Evolutionary conservation across 92 coral and sea anemone species (phyloP).

Genomic region (Zoanthus gigantus): DNA sequence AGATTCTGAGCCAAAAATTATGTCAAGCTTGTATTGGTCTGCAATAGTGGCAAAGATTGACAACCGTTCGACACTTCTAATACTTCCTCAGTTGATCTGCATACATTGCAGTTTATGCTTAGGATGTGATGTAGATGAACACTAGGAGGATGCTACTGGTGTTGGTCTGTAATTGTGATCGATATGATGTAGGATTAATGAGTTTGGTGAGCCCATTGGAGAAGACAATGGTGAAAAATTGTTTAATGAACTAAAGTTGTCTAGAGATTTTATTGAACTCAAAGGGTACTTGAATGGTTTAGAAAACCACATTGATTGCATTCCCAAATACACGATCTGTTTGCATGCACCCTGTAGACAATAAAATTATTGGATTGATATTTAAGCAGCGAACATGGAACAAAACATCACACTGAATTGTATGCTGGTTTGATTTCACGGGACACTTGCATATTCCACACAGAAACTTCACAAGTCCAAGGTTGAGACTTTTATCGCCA

Average conservation of each 20-base stretch:
- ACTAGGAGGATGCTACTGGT: too few relatives aligned
- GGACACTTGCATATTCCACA: not conserved
- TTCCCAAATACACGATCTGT: conserved; percentile 16
- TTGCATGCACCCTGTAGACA: not conserved
- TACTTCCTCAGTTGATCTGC: too few relatives aligned
- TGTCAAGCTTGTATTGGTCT: too few relatives aligned
- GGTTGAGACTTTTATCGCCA: not conserved
- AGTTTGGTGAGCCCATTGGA: not conserved
- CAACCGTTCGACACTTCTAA: too few relatives aligned
- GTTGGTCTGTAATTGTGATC: too few relatives aligned
- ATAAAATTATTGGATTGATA: not conserved
- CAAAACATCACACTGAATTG: conserved; percentile 11
- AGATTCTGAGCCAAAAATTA: too few relatives aligned
- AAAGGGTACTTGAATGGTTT: not conserved
- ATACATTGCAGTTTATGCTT: too few relatives aligned
- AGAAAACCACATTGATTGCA: not conserved
- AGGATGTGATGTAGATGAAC: too few relatives aligned
- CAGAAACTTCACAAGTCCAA: too few relatives aligned
- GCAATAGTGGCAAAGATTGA: too few relatives aligned
- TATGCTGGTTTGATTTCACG: not conserved
- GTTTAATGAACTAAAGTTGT: not conserved
- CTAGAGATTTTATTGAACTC: not conserved
- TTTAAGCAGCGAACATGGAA: conserved; percentile 30
- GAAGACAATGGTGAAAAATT: not conserved
- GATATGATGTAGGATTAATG: too few relatives aligned